phyloP scores from a whole-genome alignment of 2,797 vertebrate genomes.

The Chelmon rostratus region DNA sequence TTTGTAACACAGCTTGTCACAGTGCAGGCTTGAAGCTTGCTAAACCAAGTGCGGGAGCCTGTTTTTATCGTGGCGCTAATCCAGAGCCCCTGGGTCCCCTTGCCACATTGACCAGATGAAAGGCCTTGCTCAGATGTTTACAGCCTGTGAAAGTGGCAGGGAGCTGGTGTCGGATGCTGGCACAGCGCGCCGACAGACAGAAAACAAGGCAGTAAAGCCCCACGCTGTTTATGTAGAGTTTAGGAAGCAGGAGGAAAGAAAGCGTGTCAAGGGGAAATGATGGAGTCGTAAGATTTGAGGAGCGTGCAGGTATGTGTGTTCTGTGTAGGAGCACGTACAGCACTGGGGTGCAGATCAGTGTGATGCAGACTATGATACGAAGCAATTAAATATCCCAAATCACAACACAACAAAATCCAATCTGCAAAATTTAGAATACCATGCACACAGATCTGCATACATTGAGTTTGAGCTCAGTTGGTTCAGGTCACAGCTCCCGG shows the following conservation, averaged over 20 bases:
- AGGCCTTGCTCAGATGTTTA: constrained; percentile 87
- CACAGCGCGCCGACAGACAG: constrained; percentile 81
- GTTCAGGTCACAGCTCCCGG: constrained; percentile 54
- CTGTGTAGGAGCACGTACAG: background rate
- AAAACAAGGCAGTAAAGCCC: constrained; percentile 86
- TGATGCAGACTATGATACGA: background rate
- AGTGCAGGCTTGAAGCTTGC: constrained; percentile 74
- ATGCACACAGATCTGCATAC: background rate
- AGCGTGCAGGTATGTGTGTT: constrained; percentile 39
- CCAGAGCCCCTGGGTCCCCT: constrained; percentile 84
- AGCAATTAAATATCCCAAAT: background rate
- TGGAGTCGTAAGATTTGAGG: constrained; percentile 61
- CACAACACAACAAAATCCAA: background rate
- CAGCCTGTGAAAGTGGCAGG: constrained; percentile 87
- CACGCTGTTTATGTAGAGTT: constrained; percentile 80
- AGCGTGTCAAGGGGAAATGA: constrained; percentile 67
- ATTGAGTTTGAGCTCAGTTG: constrained; percentile 20
- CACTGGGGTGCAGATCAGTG: background rate
- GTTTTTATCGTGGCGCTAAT: constrained; percentile 85
- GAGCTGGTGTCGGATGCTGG: constrained; percentile 83
- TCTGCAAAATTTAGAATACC: background rate
- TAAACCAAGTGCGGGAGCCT: constrained; percentile 76
- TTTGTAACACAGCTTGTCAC: constrained; percentile 74
- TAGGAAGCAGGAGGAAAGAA: constrained; percentile 64
- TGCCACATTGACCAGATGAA: constrained; percentile 87